Evolutionary conservation across 2,888 invertebrate species (phyloP).

Genomic region (Tolmerus cingulatus): DNA sequence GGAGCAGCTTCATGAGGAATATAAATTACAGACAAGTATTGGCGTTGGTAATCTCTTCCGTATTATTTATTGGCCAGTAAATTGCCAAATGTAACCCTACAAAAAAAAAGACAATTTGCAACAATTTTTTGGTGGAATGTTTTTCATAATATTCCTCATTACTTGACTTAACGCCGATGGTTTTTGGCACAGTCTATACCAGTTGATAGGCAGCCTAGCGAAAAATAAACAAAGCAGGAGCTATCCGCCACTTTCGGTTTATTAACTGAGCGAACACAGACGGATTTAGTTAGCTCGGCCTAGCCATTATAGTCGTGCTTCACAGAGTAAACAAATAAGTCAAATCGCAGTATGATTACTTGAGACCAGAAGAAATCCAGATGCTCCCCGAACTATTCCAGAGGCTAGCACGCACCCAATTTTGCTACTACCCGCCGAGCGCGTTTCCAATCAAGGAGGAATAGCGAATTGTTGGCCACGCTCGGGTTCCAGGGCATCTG

Average conservation of each 20-base stretch:
- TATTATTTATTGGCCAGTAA: neutral
- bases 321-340: conserved; percentile 26
- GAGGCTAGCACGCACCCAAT: neutral
- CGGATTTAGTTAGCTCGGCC: neutral
- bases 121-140: neutral
- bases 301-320: conserved; percentile 8
- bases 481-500: neutral
- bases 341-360: conserved; percentile 28
- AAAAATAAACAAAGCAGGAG: neutral
- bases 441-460: conserved; percentile 9
- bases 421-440: too few relatives aligned
- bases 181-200: conserved; percentile 5
- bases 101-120: neutral
- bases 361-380: conserved; percentile 3
- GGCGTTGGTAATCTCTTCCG: neutral
- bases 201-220: neutral
- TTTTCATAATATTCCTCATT: neutral
- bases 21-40: neutral
- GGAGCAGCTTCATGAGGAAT: neutral
- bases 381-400: neutral
- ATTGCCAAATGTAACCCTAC: neutral
- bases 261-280: conserved; percentile 25
- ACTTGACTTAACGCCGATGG: neutral
- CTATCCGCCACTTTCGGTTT: neutral
- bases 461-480: neutral